These are phyloP conservation scores for Lepus americanus DNA, from an alignment of 2,113 vertebrate genomes.

Conservation along the genomic window DNA sequence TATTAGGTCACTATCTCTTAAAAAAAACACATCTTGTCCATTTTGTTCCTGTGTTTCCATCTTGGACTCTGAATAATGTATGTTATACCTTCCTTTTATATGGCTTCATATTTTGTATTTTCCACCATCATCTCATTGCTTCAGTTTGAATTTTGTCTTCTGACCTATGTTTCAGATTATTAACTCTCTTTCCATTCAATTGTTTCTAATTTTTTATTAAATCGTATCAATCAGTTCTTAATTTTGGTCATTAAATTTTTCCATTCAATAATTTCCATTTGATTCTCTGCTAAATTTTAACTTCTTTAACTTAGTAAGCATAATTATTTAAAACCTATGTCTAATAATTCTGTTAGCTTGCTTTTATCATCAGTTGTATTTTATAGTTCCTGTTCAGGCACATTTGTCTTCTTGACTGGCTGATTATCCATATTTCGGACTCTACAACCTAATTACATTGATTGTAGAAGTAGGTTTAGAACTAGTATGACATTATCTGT, in stretches of 20 bases:
- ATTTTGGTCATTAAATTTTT: neutral
- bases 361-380: neutral
- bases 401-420: conserved; percentile 25
- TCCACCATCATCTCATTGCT: conserved; percentile 13
- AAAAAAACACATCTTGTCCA: neutral
- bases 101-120: neutral
- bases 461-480: conserved; percentile 11
- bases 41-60: neutral
- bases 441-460: neutral
- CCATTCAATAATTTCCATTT: conserved; percentile 13
- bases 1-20: neutral
- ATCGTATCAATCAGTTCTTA: neutral
- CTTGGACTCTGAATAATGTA: neutral
- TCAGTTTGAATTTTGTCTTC: neutral
- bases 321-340: neutral
- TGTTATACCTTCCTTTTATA: neutral
- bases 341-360: neutral
- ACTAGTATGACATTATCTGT: neutral
- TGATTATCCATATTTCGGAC: conserved; percentile 7
- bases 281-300: neutral
- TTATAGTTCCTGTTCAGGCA: neutral
- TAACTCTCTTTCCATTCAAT: neutral
- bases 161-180: neutral
- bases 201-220: conserved; percentile 25
- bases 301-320: neutral